phyloP scores from a whole-genome alignment of 2,113 vertebrate species.

The Petromus typicus region DNA sequence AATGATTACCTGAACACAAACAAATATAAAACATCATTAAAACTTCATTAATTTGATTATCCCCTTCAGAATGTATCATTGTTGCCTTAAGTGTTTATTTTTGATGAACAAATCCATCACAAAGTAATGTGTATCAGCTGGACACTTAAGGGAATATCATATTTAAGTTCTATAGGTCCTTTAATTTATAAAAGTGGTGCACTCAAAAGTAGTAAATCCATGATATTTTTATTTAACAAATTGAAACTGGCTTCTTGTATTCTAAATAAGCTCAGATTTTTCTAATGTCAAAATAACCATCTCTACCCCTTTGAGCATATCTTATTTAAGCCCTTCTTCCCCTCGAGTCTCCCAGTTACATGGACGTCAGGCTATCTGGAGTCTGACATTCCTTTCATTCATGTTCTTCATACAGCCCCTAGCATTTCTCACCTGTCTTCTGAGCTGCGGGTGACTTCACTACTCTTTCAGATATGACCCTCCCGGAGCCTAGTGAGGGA shows the following conservation, averaged over 20 bases:
- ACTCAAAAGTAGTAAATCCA: background rate
- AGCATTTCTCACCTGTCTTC: background rate
- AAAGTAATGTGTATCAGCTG: background rate
- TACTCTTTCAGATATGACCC: background rate
- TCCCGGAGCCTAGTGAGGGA: background rate
- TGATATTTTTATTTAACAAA: conserved; percentile 4
- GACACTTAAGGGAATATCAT: background rate
- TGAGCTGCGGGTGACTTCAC: background rate
- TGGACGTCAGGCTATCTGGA: background rate
- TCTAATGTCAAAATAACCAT: background rate
- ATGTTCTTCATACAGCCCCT: background rate
- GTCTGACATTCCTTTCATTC: background rate
- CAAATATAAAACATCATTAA: conserved; percentile 13
- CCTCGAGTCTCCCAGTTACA: background rate
- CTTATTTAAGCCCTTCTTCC: background rate
- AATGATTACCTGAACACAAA: background rate
- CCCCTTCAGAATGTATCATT: background rate
- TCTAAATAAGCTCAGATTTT: background rate
- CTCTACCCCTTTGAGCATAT: background rate
- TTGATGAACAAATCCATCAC: conserved; percentile 10
- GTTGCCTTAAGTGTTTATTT: conserved; percentile 46
- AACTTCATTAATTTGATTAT: background rate
- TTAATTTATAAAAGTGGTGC: background rate
- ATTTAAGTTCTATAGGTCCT: background rate
- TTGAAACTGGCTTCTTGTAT: background rate